Base-by-base conservation (phyloP, 2,797 vertebrate genomes). In the Falco peregrinus region DNA sequence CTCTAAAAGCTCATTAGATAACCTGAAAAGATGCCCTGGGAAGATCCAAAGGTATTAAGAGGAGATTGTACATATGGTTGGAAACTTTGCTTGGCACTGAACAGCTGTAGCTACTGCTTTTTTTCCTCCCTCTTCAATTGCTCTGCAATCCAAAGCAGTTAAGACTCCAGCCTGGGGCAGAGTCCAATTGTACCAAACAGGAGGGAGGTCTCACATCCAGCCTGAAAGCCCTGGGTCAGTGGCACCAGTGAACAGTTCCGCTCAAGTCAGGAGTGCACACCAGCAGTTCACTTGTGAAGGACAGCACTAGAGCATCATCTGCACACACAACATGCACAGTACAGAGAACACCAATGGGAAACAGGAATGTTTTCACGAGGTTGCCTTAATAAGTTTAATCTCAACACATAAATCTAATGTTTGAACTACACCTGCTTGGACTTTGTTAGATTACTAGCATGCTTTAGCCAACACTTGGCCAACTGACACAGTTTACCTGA, bases 11-110 rank as follows among this genome's bases (percentile, higher is more conserved):
- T 79, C 59, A 79, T 35, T 43, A 84, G 35, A 73, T 56, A 89
- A 76, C 24, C 48, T 79, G 56, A 84, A 95, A 94, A 91, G 18
- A 29, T 86, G 31, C 20, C 25, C 43, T 69, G 47, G 47, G 91
- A 95, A 82, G 6, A 71, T 79, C 31, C 7, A 51, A 47, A 37
- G 13, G 14, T 65, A 56, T 80, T 91, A 73, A 63, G 20, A 69
- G 5, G 59, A 79, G 63, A 73, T 41, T 90, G 47, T 76, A 31
- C 11, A 31, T 75, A 57, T 0, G 0, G 8, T 24, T 78, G 53
- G 79, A 91, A 94, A 81, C 18, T 76, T 43, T 31, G 9, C 35
- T 84, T 93, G 53, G n/a, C n/a, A 39, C 26, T 29, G 65, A 86
- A 81, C 53, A 69, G 28, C 37, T 61, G 16, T 45, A 71, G 41